Evolutionary conservation across 2,888 invertebrate genomes (phyloP).

Genomic region (Dryococelus australis): DNA sequence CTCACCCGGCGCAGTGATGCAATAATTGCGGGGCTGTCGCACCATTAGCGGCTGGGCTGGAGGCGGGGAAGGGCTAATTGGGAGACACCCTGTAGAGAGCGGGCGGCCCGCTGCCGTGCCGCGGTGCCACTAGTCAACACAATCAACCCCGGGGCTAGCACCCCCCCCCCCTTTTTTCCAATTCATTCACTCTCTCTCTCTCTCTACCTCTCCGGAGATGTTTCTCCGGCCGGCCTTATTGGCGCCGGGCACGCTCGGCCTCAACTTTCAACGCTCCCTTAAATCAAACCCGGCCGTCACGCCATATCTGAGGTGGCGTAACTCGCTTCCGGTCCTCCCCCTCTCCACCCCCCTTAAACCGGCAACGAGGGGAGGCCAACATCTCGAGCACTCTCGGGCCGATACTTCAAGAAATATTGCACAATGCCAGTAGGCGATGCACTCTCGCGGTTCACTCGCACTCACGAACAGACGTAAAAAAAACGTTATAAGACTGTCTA

Average conservation of each 20-base stretch:
- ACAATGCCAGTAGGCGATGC: not conserved
- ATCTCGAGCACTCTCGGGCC: no score
- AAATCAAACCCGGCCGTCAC: not conserved
- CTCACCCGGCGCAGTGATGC: not conserved
- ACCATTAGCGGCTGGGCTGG: not conserved
- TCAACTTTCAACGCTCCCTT: conserved; percentile 2
- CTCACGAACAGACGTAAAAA: no score
- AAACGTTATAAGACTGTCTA: no score
- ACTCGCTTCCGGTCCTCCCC: not conserved
- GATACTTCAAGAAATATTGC: not conserved
- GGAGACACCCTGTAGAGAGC: not conserved
- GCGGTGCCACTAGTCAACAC: not conserved
- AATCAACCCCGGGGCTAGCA: not conserved
- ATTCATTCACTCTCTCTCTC: no score
- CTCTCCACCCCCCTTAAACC: no score
- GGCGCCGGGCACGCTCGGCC: not conserved
- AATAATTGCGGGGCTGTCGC: not conserved
- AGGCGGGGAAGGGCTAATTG: not conserved
- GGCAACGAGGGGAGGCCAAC: no score
- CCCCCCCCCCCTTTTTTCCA: no score
- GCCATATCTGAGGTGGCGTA: not conserved
- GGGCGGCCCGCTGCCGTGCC: not conserved
- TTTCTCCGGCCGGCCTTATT: not conserved
- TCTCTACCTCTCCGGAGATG: not conserved
- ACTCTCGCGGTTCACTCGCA: no score